Conservation (phyloP, 2,888 invertebrate species). For the Lithophane semibrunnea region DNA sequence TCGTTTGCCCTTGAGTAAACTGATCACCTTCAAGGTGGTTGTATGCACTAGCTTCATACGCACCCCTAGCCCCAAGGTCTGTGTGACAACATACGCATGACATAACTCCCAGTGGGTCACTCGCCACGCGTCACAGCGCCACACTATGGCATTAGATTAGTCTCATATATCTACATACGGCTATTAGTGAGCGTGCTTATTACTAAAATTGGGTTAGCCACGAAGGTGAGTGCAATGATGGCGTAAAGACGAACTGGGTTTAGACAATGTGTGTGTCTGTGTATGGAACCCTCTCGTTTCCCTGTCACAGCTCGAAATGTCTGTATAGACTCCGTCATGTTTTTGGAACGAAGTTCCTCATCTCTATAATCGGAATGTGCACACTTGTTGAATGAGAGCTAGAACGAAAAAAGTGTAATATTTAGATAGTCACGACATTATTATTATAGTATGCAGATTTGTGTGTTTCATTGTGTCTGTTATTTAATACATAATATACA, state of each 20-base stretch:
- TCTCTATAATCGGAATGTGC: no score
- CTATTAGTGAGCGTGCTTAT: constrained; percentile 53
- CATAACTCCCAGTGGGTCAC: constrained; percentile 56
- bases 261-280: not conserved
- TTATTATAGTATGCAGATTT: no score
- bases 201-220: constrained; percentile 52
- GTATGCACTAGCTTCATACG: not conserved
- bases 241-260: constrained; percentile 15
- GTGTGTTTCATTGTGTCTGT: no score
- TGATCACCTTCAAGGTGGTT: no score
- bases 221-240: constrained; percentile 46
- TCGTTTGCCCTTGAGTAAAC: not conserved
- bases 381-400: no score
- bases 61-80: constrained; percentile 39
- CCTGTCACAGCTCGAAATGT: not conserved
- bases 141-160: constrained; percentile 61
- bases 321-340: not conserved
- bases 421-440: no score
- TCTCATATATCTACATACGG: constrained; percentile 32
- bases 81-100: constrained; percentile 45
- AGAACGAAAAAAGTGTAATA: no score
- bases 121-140: constrained; percentile 62
- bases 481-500: no score
- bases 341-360: no score
- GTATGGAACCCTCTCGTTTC: no score